These are phyloP conservation scores for Recurvirostra avosetta DNA, from an alignment of 2,113 vertebrate species.

Conservation along the genomic window DNA sequence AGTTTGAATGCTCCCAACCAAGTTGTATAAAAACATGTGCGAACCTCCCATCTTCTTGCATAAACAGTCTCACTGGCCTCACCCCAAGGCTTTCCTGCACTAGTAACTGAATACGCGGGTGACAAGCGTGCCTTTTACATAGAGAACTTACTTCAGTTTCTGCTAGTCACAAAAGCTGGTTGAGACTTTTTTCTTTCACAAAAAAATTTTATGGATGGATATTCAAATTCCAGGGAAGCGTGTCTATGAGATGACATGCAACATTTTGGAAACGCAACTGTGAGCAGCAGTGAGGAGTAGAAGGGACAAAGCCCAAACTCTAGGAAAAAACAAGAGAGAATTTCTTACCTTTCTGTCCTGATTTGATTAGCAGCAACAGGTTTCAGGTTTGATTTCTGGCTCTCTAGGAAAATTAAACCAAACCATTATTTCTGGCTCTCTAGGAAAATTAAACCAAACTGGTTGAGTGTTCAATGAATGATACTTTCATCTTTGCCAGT, in stretches of 20 bases:
- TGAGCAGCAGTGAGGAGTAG: neutral
- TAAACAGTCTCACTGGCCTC: neutral
- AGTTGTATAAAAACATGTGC: neutral
- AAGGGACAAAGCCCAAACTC: neutral
- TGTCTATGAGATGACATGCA: neutral
- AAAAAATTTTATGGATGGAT: neutral
- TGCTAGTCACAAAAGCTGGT: neutral
- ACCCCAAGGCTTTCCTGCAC: neutral
- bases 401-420: constrained; percentile 2
- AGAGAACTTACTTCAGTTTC: neutral
- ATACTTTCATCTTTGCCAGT: neutral
- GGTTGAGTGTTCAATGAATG: neutral
- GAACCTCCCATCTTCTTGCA: neutral
- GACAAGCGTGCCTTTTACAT: neutral
- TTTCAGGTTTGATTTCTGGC: neutral
- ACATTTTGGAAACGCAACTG: neutral
- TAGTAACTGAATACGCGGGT: neutral
- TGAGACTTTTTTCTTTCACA: neutral
- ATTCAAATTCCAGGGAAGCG: neutral
- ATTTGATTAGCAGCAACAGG: neutral
- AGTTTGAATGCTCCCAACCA: neutral
- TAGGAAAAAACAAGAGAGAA: neutral
- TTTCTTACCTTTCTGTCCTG: neutral
- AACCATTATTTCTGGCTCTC: neutral
- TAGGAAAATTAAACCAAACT: neutral